A percentile compares a stretch with the other conserved stretches of the same genome.
phyloP scores from a whole-genome alignment of 2,888 invertebrate genomes.

The Sarcophaga caerulescens region DNA sequence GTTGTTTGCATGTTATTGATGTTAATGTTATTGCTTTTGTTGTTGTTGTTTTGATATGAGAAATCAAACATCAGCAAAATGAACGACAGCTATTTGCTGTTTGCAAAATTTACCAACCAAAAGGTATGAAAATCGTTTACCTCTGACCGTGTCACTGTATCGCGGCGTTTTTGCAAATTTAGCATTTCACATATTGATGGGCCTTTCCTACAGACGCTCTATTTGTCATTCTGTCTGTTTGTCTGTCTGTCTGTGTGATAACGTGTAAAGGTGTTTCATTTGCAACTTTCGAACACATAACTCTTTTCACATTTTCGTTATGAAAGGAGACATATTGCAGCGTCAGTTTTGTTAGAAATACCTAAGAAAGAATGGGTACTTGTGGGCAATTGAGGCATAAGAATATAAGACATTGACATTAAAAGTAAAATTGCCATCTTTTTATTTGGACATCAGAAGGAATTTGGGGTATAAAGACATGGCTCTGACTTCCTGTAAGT shows the following conservation, averaged over 20 bases:
- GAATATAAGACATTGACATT: neutral
- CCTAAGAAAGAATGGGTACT: neutral
- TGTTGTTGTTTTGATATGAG: slow-evolving; percentile 56
- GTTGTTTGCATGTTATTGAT: slow-evolving; percentile 63
- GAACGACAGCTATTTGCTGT: slow-evolving; percentile 13
- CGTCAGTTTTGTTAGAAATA: neutral
- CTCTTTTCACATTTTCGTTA: neutral
- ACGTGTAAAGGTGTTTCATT: slow-evolving; percentile 11
- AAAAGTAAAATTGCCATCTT: too few species aligned
- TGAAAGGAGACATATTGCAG: neutral
- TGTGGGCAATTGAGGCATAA: neutral
- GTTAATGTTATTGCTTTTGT: slow-evolving; percentile 36
- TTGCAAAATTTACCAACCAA: slow-evolving; percentile 20
- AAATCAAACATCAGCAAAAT: slow-evolving; percentile 65
- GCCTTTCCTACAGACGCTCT: neutral
- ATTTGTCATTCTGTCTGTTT: neutral
- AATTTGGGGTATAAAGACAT: too few species aligned
- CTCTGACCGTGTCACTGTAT: slow-evolving; percentile 38
- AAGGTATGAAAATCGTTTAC: slow-evolving; percentile 58
- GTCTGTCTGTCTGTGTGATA: neutral
- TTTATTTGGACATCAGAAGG: too few species aligned
- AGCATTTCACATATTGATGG: slow-evolving; percentile 64
- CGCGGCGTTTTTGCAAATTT: slow-evolving; percentile 47
- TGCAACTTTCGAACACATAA: neutral
- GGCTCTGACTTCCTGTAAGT: too few species aligned